Evolutionary conservation across 2,797 vertebrate species (phyloP), one percentile per base, ranked within the genome.

Genomic region (Acipenser oxyrinchus): DNA sequence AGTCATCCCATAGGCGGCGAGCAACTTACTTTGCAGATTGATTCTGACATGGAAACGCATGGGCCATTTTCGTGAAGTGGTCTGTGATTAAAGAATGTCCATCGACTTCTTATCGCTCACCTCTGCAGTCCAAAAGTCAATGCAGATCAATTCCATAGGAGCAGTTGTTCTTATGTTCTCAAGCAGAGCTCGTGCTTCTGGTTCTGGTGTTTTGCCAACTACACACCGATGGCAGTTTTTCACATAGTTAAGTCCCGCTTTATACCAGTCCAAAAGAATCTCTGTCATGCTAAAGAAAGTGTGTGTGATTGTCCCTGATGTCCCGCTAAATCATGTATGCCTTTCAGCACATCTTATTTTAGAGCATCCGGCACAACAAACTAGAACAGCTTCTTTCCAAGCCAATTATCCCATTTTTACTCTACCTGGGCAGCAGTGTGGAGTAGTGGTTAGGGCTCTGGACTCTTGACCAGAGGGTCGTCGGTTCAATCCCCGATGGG

Each of bases 231-330:
- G n/a, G 58, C 58, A 60, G 58, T 11, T 60, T 7, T 13, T 60
- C 10, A 60, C 58, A 60, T 60, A 60, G 58, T 60, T 13, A 60
- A 7, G 1, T 60, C 58, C n/a, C n/a, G 1, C 7, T 7, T 9
- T 9, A 60, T 7, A 11, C n/a, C 8, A 60, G 58, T 13, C 58
- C 12, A 60, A 18, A 11, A 60, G n/a, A 60, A 60, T 23, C 10
- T 12, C 48, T 49, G 48, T 50, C 8, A 8, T 49, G 10, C 7
- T 50, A 50, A 8, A 15, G 8, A 51, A 63, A 63, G 62, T 13
- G 62, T 51, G 49, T 12, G 12, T 8, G 15, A 51, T 50, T 51
- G 49, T 48, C 62, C 62, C 10, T 63, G 62, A 51, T 63, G 62
- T 8, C 49, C 62, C 2, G 49, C 62, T 13, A 50, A 48, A 7